Conservation (phyloP, 2,888 invertebrate genomes). For the Hypsopygia costalis region DNA sequence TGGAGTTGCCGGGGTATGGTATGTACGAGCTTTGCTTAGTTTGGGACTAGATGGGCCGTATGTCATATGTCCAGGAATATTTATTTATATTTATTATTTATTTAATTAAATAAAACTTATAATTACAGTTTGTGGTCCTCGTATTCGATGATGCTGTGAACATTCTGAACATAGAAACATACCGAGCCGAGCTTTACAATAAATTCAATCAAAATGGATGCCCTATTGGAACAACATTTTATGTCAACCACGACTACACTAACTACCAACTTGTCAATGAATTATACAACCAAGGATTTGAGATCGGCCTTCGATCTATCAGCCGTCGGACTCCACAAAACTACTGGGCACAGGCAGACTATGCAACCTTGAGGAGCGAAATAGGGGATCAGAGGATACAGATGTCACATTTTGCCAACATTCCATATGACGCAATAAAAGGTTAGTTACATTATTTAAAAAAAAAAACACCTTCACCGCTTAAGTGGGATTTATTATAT, state of each 20-base stretch:
- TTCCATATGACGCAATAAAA: constrained; percentile 57
- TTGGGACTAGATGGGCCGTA: too few relatives aligned
- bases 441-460: constrained; percentile 29
- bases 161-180: constrained; percentile 73
- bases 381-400: constrained; percentile 70
- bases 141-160: constrained; percentile 85
- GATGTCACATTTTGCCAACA: constrained; percentile 74
- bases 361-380: constrained; percentile 68
- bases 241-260: constrained; percentile 86
- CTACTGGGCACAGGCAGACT: constrained; percentile 80
- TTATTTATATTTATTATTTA: too few relatives aligned
- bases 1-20: too few relatives aligned
- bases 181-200: constrained; percentile 68
- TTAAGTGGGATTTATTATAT: too few relatives aligned
- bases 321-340: constrained; percentile 76
- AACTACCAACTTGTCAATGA: constrained; percentile 83
- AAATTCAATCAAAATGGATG: constrained; percentile 84
- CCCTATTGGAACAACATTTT: constrained; percentile 83
- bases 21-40: too few relatives aligned
- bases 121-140: constrained; percentile 81
- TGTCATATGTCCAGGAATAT: too few relatives aligned
- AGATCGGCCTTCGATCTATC: constrained; percentile 86
- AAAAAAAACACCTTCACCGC: too few relatives aligned
- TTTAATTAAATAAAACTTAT: too few relatives aligned
- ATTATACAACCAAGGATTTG: constrained; percentile 80